phyloP scores from a whole-genome alignment of 2,888 invertebrate species.

The Agonopterix arenella region DNA sequence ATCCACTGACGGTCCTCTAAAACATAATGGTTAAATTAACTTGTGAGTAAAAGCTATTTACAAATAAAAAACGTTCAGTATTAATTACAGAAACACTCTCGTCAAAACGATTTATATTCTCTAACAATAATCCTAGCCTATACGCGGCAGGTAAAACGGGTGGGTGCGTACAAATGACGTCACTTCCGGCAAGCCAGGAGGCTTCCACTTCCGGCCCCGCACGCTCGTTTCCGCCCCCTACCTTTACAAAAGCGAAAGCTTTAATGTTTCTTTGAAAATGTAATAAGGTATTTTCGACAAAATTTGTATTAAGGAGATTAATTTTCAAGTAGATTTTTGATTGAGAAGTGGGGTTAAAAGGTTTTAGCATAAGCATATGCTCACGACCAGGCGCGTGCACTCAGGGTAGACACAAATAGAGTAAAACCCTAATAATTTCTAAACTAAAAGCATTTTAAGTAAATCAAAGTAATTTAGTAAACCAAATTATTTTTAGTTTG shows the following conservation, averaged over 20 bases:
- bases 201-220: slow-evolving; percentile 13
- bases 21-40: too few relatives aligned
- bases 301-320: not conserved
- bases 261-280: slow-evolving; percentile 2
- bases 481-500: too few relatives aligned
- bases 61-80: too few relatives aligned
- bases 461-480: too few relatives aligned
- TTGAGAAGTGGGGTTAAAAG: not conserved
- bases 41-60: too few relatives aligned
- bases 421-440: too few relatives aligned
- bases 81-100: too few relatives aligned
- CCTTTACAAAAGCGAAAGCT: not conserved
- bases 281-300: not conserved
- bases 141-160: slow-evolving; percentile 5
- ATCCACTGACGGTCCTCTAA: too few relatives aligned
- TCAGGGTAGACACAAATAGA: too few relatives aligned
- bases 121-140: slow-evolving; percentile 1
- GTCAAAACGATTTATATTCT: not conserved
- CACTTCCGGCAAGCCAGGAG: slow-evolving; percentile 13
- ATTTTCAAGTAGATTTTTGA: not conserved
- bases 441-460: too few relatives aligned
- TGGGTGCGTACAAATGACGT: slow-evolving; percentile 13
- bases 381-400: too few relatives aligned
- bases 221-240: slow-evolving; percentile 7
- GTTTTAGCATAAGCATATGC: too few relatives aligned